phyloP scores from a whole-genome alignment of 2,888 invertebrate species.

The Andrena chrysosceles region DNA sequence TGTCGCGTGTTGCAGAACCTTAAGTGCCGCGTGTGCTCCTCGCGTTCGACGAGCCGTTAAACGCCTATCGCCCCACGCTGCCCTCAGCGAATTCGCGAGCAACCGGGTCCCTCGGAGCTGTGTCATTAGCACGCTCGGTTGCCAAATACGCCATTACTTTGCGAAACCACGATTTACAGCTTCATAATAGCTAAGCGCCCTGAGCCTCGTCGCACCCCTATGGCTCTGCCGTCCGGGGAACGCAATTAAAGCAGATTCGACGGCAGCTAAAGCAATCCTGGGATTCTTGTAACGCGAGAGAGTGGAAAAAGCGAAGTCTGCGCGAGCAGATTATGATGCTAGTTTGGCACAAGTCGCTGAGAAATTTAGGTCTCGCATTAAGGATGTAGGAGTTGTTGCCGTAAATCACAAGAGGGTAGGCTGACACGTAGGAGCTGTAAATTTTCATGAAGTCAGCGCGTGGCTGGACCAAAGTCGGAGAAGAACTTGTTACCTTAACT shows the following conservation, averaged over 20 bases:
- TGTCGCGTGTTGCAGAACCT: not conserved
- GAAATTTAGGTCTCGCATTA: slow-evolving; percentile 21
- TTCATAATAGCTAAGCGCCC: slow-evolving; percentile 17
- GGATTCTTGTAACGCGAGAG: not conserved
- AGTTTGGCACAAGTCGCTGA: not conserved
- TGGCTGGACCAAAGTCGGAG: not conserved
- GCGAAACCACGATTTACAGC: slow-evolving; percentile 46
- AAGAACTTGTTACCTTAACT: not conserved
- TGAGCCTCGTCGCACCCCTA: not conserved
- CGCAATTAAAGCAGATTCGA: slow-evolving; percentile 12
- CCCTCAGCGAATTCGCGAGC: slow-evolving; percentile 11
- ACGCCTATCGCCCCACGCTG: not conserved
- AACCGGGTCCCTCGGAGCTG: not conserved
- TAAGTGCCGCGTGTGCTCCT: not conserved
- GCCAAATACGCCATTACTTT: slow-evolving; percentile 45
- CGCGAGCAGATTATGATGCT: not conserved
- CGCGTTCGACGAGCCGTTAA: not conserved
- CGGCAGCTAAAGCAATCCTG: not conserved
- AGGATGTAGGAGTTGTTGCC: slow-evolving; percentile 1
- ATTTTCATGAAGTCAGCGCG: not conserved
- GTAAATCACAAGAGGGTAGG: slow-evolving; percentile 14
- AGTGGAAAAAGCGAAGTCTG: not conserved
- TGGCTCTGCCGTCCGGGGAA: not conserved
- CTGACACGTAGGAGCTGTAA: not conserved
- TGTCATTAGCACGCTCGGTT: slow-evolving; percentile 18